Evolutionary conservation across 2,888 invertebrate species (phyloP).

Genomic region (Lepetodrilus schrolli): DNA sequence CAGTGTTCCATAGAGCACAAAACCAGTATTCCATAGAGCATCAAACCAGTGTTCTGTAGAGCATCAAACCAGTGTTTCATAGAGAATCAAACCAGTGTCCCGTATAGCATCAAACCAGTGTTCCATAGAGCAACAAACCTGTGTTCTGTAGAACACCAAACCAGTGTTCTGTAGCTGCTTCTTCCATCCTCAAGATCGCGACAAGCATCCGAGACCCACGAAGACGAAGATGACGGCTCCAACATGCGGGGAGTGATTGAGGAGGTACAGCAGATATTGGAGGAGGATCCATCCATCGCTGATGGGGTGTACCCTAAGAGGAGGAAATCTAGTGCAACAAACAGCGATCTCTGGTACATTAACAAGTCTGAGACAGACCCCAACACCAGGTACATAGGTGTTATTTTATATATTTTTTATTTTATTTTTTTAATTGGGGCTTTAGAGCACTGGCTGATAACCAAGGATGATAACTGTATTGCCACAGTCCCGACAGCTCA

Average conservation of each 20-base stretch:
- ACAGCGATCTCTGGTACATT: conserved; percentile 6
- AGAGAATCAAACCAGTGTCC: background rate
- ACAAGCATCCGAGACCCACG: background rate
- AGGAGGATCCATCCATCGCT: background rate
- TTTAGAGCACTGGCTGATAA: no score
- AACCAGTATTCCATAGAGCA: no score
- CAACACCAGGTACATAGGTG: background rate
- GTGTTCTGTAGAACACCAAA: background rate
- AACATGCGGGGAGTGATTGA: background rate
- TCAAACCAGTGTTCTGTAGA: background rate
- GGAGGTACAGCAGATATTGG: background rate
- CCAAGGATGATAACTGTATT: no score
- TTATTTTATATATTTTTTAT: no score
- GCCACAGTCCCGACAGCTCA: no score
- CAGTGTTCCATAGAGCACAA: no score
- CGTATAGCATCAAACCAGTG: no score
- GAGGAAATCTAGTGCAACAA: background rate
- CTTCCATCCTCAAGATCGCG: no score
- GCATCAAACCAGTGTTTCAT: background rate
- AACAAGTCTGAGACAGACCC: background rate
- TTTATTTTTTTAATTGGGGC: no score
- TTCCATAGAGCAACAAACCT: no score
- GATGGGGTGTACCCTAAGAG: no score
- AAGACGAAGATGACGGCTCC: background rate
- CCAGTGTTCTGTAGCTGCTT: background rate